Base-by-base conservation (phyloP, 1,140 invertebrate genomes). In the Holotrichia oblita region DNA sequence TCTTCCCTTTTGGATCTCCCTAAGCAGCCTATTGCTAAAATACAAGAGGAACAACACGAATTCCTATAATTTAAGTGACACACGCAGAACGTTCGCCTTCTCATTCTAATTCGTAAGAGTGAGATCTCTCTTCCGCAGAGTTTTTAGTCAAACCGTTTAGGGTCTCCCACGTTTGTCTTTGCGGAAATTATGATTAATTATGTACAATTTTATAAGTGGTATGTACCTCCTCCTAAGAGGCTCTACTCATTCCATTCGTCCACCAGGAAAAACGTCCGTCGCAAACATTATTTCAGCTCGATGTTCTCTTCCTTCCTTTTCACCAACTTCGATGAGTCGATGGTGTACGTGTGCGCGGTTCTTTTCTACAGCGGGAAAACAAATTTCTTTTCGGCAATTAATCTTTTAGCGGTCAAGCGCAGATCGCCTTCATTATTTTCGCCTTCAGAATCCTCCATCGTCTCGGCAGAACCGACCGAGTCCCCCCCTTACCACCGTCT, bases 341-440 rank as follows among this genome's bases (percentile, higher is more conserved):
- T 1, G 2, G 27, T 34, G 27, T 34, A 34, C 4, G 27, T 34
- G 27, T 34, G 48, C 48, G 2, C n/a, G 41, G 41, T 42, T 42
- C 41, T 42, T 42, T 42, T 48, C 44, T n/a, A 7, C 48, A n/a
- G 48, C 48, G 14, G 48, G 48, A 55, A 55, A 55, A 55, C 48
- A 55, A 55, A 55, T 55, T 55, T 55, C 48, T 55, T 55, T 55
- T 55, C 48, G n/a, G 48, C 48, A 55, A 55, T 55, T 55, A 55
- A 55, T 55, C 48, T 55, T 17, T 17, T 17, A 17, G 14, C 48
- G 48, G 48, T 55, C 48, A 55, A 55, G 48, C 48, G 48, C 48
- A 55, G 48, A 55, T 55, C 17, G 48, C 14, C 48, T 55, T 55
- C 48, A 55, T 55, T 55, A 55, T 55, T 55, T 55, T 55, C 48